Conservation (phyloP, 2,797 vertebrate species). For the Schizopygopsis malacanthus region DNA sequence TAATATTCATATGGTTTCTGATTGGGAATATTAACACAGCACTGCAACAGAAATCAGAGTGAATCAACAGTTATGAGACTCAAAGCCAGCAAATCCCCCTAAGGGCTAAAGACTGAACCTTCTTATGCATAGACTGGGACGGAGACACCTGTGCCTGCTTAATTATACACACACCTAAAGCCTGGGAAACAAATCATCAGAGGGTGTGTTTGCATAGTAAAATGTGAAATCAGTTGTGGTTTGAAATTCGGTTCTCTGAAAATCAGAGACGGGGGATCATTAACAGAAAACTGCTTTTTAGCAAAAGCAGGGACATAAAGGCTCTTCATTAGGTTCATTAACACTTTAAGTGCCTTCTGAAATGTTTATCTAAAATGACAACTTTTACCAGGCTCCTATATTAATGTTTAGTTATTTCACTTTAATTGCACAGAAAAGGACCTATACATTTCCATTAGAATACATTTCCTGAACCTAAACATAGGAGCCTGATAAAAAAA, state of each 20-base stretch:
- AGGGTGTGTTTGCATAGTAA: neutral
- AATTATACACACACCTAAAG: slow-evolving; percentile 25
- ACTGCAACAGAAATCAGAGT: neutral
- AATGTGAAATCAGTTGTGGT: neutral
- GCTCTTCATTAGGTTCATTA: no score
- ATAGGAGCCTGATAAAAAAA: no score
- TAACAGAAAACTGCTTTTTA: neutral
- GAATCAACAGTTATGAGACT: neutral
- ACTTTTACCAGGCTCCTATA: no score
- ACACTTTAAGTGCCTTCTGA: no score
- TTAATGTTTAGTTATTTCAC: no score
- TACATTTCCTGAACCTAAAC: no score
- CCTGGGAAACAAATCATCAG: neutral
- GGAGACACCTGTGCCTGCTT: neutral
- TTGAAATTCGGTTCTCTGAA: neutral
- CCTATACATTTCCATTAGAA: no score
- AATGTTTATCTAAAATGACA: no score
- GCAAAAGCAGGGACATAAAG: neutral
- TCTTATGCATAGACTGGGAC: neutral
- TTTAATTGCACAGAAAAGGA: no score
- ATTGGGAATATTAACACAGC: neutral
- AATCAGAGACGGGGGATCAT: neutral
- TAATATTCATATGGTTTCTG: neutral
- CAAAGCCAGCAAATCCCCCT: neutral
- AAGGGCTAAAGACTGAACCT: neutral